These are phyloP conservation scores for Triplophysa tibetana DNA, from an alignment of 2,113 vertebrate genomes.

Conservation along the genomic window DNA sequence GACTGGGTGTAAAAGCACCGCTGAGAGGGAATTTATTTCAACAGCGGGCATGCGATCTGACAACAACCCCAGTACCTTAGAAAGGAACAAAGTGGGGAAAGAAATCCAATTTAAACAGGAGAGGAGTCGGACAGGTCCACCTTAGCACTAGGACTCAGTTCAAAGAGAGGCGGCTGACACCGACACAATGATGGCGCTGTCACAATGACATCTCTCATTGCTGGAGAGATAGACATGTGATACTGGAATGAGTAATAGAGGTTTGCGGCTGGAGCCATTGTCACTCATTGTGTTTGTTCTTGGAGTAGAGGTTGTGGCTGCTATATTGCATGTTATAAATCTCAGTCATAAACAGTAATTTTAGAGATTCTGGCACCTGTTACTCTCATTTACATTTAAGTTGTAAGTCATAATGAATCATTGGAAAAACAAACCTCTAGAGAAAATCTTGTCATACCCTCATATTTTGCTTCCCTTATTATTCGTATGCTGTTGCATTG, in stretches of 20 bases:
- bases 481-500: neutral
- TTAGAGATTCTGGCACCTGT: conserved; percentile 41
- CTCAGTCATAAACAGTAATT: conserved; percentile 44
- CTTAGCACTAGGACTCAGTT: conserved; percentile 47
- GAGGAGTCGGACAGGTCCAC: conserved; percentile 47
- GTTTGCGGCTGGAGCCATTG: conserved; percentile 31
- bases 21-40: conserved; percentile 42
- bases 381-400: conserved; percentile 46
- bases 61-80: conserved; percentile 38
- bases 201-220: conserved; percentile 46
- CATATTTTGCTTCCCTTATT: neutral
- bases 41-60: conserved; percentile 38
- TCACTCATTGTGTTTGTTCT: conserved; percentile 38
- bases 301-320: conserved; percentile 29
- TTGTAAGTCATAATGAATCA: conserved; percentile 41
- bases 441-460: conserved; percentile 2
- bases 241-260: conserved; percentile 50
- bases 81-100: conserved; percentile 41
- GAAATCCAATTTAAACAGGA: conserved; percentile 49
- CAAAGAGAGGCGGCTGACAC: conserved; percentile 48
- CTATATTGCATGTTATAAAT: conserved; percentile 52
- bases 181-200: conserved; percentile 46
- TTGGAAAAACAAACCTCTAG: neutral
- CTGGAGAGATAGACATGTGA: conserved; percentile 48
- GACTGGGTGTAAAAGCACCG: conserved; percentile 42